These are phyloP conservation scores for Pyrochroa serraticornis DNA, from an alignment of 2,888 invertebrate species.

Conservation along the genomic window DNA sequence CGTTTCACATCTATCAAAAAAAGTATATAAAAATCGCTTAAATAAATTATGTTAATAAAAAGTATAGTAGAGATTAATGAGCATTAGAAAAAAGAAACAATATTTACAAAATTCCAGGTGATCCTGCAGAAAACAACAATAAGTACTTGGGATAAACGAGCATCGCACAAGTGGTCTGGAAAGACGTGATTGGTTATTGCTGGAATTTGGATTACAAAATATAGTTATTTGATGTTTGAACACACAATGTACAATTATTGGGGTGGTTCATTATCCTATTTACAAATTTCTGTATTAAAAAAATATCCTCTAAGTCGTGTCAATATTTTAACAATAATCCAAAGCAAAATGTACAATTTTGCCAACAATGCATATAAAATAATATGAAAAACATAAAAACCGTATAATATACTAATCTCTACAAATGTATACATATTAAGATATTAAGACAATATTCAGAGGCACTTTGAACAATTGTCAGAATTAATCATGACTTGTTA, in stretches of 20 bases:
- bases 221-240: constrained; percentile 12
- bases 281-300: constrained; percentile 25
- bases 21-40: constrained; percentile 15
- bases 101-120: constrained; percentile 4
- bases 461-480: constrained; percentile 50
- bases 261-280: constrained; percentile 16
- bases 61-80: constrained; percentile 9
- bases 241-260: constrained; percentile 18
- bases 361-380: constrained; percentile 35
- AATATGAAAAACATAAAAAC: constrained; percentile 26
- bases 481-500: constrained; percentile 51
- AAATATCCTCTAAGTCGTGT: constrained; percentile 27
- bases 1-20: constrained; percentile 4
- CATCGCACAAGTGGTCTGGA: not conserved
- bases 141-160: not conserved
- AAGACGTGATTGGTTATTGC: constrained; percentile 19
- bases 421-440: constrained; percentile 16
- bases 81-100: constrained; percentile 10
- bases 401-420: constrained; percentile 19
- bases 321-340: constrained; percentile 27
- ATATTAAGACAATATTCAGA: constrained; percentile 30
- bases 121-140: not conserved
- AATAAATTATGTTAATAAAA: constrained; percentile 12
- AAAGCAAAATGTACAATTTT: constrained; percentile 35
- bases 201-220: constrained; percentile 12